These are phyloP conservation scores for Tribolium castaneum DNA, from an alignment of 1,140 invertebrate species.

Conservation along the genomic window DNA sequence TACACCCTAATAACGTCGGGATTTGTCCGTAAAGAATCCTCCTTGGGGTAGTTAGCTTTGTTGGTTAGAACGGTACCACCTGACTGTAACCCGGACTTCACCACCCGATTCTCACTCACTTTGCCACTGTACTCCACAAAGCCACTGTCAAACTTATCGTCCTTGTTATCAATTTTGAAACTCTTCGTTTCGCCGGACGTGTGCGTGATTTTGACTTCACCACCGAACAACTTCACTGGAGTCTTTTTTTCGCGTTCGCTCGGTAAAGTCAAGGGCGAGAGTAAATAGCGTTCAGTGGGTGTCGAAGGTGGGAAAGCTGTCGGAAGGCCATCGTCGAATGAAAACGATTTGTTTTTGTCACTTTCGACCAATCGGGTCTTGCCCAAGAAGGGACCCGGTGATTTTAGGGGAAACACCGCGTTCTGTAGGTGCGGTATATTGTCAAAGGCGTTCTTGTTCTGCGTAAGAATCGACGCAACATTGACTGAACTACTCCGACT, in stretches of 20 bases:
- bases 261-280: slow-evolving; percentile 52
- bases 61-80: slow-evolving; percentile 77
- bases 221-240: slow-evolving; percentile 80
- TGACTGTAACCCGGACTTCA: slow-evolving; percentile 78
- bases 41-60: slow-evolving; percentile 49
- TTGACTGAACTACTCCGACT: slow-evolving; percentile 62
- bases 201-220: slow-evolving; percentile 76
- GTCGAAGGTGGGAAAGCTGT: slow-evolving; percentile 16
- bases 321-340: slow-evolving; percentile 57
- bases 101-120: slow-evolving; percentile 67
- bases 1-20: slow-evolving; percentile 58
- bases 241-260: slow-evolving; percentile 61
- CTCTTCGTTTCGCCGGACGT: slow-evolving; percentile 73
- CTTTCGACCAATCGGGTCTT: slow-evolving; percentile 81
- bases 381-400: slow-evolving; percentile 82
- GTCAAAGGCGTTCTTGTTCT: slow-evolving; percentile 63
- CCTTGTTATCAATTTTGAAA: slow-evolving; percentile 74
- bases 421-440: slow-evolving; percentile 61
- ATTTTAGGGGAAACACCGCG: slow-evolving; percentile 71
- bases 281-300: slow-evolving; percentile 41
- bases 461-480: slow-evolving; percentile 62
- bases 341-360: slow-evolving; percentile 63
- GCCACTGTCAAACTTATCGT: slow-evolving; percentile 49
- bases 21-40: slow-evolving; percentile 23
- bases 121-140: slow-evolving; percentile 55